A percentile compares a stretch with the other conserved stretches of the same genome.
Conservation (phyloP, 2,113 vertebrate genomes). For the Chaetodon trifascialis region DNA sequence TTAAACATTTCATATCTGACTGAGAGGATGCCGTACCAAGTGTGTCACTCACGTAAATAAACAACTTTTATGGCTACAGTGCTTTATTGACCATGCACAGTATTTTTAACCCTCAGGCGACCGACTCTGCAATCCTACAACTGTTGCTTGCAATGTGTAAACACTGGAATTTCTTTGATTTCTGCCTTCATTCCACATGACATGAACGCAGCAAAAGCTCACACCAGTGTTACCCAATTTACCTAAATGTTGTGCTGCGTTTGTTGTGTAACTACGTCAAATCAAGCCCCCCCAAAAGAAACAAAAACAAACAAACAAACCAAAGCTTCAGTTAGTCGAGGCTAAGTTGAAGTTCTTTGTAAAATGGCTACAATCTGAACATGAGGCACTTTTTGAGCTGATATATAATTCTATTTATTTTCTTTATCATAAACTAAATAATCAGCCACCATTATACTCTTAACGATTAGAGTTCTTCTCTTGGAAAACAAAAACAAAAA, state of each 20-base stretch:
- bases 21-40: too few relatives aligned
- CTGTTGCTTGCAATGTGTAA: background rate
- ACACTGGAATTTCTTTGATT: background rate
- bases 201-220: constrained; percentile 46
- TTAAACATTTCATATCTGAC: background rate
- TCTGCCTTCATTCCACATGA: constrained; percentile 16
- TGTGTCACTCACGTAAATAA: background rate
- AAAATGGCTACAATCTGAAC: constrained; percentile 76
- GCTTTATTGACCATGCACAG: background rate
- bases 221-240: constrained; percentile 37
- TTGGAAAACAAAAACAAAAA: constrained; percentile 22
- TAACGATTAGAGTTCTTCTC: constrained; percentile 36
- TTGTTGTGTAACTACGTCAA: constrained; percentile 47
- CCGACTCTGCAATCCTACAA: background rate
- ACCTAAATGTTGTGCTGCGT: constrained; percentile 16
- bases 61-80: background rate
- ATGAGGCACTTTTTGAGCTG: constrained; percentile 80
- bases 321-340: constrained; percentile 55
- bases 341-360: constrained; percentile 57
- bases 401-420: constrained; percentile 59
- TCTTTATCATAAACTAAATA: constrained; percentile 49
- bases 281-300: too few relatives aligned
- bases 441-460: constrained; percentile 43
- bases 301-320: constrained; percentile 5
- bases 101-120: background rate